Evolutionary conservation across 2,113 vertebrate genomes (phyloP), one percentile per base, ranked within the genome.

Genomic region (Corynorhinus townsendii): DNA sequence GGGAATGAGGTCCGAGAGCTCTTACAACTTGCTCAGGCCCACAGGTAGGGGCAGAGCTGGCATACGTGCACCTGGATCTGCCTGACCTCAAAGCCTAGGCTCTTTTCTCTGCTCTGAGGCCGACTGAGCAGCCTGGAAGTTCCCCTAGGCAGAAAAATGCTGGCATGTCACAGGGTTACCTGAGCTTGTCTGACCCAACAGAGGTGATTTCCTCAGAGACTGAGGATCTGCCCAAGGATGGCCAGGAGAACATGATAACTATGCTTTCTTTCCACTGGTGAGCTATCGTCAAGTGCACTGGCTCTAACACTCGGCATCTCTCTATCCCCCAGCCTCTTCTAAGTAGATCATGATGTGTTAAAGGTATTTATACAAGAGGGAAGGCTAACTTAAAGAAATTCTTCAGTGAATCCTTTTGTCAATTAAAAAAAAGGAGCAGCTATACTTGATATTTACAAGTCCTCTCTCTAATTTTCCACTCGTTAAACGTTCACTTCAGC

Each of bases 361-460:
- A 73, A 84, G 38, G 20, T n/a, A 66, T 38, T 76, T 56, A 76
- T 33, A 43, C 5, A 26, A 47, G 12, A 94, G 33, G 72, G 35
- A 88, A 82, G 45, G 62, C 52, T 68, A 66, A 52, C 12, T 68
- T 81, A 86, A 81, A 90, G 45, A 91, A 82, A 89, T n/a, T 72
- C 84, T 89, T 66, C 56, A 24, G 30, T 59, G 59, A 30, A 1
- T 52, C 26, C 49, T 20, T 88, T 26, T 89, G 26, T 64, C 71
- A 86, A 75, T 26, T 20, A 72, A 49, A 33, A 62, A 38, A 54
- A 47, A 52, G 52, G 3, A 59, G 22, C 2, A 16, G 45, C 56
- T 54, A 71, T 3, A 47, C 15, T 15, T 15, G 33, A 33, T 52
- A 38, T 45, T 45, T 59, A 47, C 16, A 43, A 6, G 4, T 56